phyloP scores from a whole-genome alignment of 2,113 vertebrate genomes.

The Ophiodon elongatus region DNA sequence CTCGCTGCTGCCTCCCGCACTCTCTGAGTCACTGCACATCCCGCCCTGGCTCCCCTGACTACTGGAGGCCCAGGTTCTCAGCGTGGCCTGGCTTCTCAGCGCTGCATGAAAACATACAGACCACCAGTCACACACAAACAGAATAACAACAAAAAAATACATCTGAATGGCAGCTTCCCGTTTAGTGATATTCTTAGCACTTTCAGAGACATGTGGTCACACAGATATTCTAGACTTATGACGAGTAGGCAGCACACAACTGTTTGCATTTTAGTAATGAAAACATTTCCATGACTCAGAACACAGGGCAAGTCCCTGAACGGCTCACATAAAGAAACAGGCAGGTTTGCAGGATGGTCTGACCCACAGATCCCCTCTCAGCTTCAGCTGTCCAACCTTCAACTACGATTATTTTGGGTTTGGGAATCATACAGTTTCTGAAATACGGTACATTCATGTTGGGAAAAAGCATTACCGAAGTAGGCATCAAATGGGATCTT shows the following conservation, averaged over 20 bases:
- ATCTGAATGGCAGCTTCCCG: not conserved
- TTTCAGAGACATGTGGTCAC: conserved; percentile 22
- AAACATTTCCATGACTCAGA: conserved; percentile 51
- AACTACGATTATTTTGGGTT: not conserved
- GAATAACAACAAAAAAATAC: not conserved
- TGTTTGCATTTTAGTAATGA: conserved; percentile 27
- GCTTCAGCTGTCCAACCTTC: not conserved
- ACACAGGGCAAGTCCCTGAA: conserved; percentile 24
- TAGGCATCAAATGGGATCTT: not conserved
- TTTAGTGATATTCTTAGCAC: conserved; percentile 24
- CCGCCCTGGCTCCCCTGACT: conserved; percentile 89
- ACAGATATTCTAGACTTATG: conserved; percentile 41
- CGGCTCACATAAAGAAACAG: not conserved
- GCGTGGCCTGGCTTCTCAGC: conserved; percentile 79
- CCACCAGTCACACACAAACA: conserved; percentile 20
- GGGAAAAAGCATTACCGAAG: not conserved
- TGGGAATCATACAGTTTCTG: not conserved
- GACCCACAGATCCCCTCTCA: not conserved
- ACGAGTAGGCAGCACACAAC: conserved; percentile 40
- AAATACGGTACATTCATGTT: not conserved
- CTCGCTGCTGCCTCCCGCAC: conserved; percentile 97
- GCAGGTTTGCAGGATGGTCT: too few relatives aligned
- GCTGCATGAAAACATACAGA: conserved; percentile 54
- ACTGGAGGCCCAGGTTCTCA: conserved; percentile 90
- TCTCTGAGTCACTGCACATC: conserved; percentile 98